Percentiles rank a stretch among this genome's conserved stretches.
phyloP scores from a whole-genome alignment of 2,113 vertebrate genomes.

The Taurulus bubalis region DNA sequence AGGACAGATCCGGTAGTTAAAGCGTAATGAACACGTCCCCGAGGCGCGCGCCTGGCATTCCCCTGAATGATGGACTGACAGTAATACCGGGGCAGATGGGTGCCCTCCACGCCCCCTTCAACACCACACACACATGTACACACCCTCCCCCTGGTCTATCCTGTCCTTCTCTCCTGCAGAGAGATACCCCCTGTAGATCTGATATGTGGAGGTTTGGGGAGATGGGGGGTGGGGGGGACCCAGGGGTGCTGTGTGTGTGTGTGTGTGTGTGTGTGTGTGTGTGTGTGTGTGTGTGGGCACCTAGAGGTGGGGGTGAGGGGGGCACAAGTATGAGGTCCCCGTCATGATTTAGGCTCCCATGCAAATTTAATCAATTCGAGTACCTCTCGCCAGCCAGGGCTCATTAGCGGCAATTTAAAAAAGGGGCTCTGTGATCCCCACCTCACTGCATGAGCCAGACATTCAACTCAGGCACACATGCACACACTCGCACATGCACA shows the following conservation, averaged over 20 bases:
- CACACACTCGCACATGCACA: constrained; percentile 50
- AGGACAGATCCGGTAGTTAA: constrained; percentile 85
- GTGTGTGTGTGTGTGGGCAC: constrained; percentile 58
- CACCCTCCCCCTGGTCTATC: constrained; percentile 65
- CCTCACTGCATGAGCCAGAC: constrained; percentile 75
- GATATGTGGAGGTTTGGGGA: constrained; percentile 45
- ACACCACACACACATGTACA: constrained; percentile 57
- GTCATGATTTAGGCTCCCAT: constrained; percentile 86
- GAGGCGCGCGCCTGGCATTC: constrained; percentile 76
- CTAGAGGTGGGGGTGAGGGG: constrained; percentile 74
- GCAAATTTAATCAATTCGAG: constrained; percentile 91
- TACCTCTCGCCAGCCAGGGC: constrained; percentile 85
- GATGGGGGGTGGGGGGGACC: neutral
- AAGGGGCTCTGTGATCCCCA: constrained; percentile 84
- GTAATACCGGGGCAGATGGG: constrained; percentile 83
- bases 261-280: constrained; percentile 58
- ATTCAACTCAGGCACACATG: constrained; percentile 57
- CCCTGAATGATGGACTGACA: constrained; percentile 85
- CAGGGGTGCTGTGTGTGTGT: constrained; percentile 59
- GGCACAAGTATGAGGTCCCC: constrained; percentile 74
- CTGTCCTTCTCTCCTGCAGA: constrained; percentile 69
- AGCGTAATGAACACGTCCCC: constrained; percentile 84
- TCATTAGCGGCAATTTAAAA: constrained; percentile 88
- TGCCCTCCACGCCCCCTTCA: constrained; percentile 74
- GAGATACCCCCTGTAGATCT: constrained; percentile 77